Conservation (phyloP, 2,797 vertebrate genomes). For the Poeciliopsis paucimaculata region DNA sequence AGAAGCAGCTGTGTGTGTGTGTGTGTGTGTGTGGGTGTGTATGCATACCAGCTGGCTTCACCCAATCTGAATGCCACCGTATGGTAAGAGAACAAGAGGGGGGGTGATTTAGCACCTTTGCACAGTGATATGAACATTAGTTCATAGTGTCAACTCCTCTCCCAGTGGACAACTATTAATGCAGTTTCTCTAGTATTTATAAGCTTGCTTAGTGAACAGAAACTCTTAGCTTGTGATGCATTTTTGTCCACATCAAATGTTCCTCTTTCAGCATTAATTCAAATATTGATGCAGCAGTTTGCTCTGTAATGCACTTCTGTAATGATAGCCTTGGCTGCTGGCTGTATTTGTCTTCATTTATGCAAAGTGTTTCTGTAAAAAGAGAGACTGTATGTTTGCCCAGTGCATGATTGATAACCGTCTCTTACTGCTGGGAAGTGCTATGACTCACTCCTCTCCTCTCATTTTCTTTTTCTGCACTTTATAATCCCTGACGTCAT, state of each 20-base stretch:
- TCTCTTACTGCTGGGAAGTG: conserved; percentile 30
- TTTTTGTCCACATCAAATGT: not conserved
- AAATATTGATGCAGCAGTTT: conserved; percentile 11
- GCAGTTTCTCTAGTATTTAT: conserved; percentile 11
- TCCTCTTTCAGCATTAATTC: conserved; percentile 4
- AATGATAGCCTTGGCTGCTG: conserved; percentile 41
- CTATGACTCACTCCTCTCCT: conserved; percentile 43
- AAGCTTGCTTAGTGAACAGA: conserved; percentile 11
- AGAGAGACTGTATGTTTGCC: not conserved
- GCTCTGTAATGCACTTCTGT: conserved; percentile 27
- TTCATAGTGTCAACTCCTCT: conserved; percentile 8
- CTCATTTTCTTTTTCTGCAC: conserved; percentile 1
- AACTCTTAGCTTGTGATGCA: not conserved
- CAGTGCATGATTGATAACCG: conserved; percentile 7
- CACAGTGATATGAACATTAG: not conserved
- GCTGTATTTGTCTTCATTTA: conserved; percentile 1
- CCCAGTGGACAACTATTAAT: conserved; percentile 12
- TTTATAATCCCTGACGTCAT: not conserved
- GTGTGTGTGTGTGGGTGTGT: too few relatives aligned
- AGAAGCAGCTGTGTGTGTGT: conserved; percentile 43
- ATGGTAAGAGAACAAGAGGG: not conserved
- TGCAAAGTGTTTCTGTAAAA: not conserved
- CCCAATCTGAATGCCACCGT: conserved; percentile 68
- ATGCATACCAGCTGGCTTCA: conserved; percentile 28
- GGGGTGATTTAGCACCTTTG: not conserved